phyloP scores from a whole-genome alignment of 2,888 invertebrate species.

The Heliothis peltigera region DNA sequence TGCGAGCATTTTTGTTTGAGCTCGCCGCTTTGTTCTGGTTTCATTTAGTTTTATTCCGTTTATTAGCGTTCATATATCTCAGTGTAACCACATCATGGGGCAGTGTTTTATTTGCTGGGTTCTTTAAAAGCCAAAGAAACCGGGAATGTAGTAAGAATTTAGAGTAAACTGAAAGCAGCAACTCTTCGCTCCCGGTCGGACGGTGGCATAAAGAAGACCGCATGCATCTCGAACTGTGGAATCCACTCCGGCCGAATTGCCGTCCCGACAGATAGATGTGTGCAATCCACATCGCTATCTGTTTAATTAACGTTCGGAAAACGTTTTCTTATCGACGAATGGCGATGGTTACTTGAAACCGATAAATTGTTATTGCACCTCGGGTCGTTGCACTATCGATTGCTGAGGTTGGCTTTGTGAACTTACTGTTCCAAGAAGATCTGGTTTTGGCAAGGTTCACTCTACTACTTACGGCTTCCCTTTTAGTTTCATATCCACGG shows the following conservation, averaged over 20 bases:
- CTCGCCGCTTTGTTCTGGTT: constrained; percentile 26
- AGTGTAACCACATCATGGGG: constrained; percentile 12
- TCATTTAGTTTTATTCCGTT: constrained; percentile 23
- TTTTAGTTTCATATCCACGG: constrained; percentile 6
- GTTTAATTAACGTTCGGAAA: constrained; percentile 72
- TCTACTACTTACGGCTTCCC: constrained; percentile 2
- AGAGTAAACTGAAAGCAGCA: constrained; percentile 31
- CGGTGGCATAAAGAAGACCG: constrained; percentile 38
- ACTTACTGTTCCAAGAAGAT: constrained; percentile 29
- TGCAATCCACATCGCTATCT: constrained; percentile 60
- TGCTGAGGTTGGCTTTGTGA: constrained; percentile 52
- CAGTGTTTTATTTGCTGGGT: constrained; percentile 6
- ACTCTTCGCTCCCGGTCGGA: constrained; percentile 16
- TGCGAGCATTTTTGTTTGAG: constrained; percentile 31
- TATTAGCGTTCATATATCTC: constrained; percentile 21
- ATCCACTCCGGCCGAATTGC: constrained; percentile 43
- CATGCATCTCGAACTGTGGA: constrained; percentile 35
- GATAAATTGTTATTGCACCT: constrained; percentile 71
- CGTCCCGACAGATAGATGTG: constrained; percentile 52
- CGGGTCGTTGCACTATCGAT: constrained; percentile 79
- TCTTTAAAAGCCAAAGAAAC: constrained; percentile 37
- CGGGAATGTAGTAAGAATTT: constrained; percentile 29
- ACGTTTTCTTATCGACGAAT: constrained; percentile 68
- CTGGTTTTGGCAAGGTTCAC: constrained; percentile 44
- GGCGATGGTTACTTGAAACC: constrained; percentile 66